Evolutionary conservation across 1,140 invertebrate genomes (phyloP).

Genomic region (Panagrolaimus sp.): DNA sequence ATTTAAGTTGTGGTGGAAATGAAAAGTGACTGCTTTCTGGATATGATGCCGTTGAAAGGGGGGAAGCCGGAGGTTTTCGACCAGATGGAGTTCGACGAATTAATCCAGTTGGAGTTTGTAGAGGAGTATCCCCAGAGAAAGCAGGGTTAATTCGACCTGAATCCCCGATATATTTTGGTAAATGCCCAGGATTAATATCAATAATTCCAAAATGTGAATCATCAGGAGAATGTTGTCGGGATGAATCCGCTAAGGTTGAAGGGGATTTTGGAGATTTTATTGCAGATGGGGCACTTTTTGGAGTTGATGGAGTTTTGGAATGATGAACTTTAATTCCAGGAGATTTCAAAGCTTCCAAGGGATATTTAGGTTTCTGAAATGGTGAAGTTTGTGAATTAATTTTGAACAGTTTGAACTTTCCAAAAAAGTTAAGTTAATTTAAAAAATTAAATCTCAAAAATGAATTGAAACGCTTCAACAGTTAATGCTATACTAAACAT

Average conservation of each 20-base stretch:
- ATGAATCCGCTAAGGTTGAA: neutral
- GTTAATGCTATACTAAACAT: too few relatives aligned
- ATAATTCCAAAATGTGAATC: conserved; percentile 12
- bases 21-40: neutral
- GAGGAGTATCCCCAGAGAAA: conserved; percentile 1
- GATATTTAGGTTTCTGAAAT: conserved; percentile 42
- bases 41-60: neutral
- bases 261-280: neutral
- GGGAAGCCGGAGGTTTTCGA: neutral
- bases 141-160: neutral
- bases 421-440: too few relatives aligned
- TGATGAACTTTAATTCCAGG: conserved; percentile 51
- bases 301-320: neutral
- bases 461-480: too few relatives aligned
- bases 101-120: neutral
- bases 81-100: neutral
- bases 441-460: too few relatives aligned
- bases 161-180: neutral
- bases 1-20: neutral
- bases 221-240: neutral
- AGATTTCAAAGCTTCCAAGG: conserved; percentile 40
- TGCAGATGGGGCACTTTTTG: too few relatives aligned
- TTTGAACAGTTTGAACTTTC: too few relatives aligned
- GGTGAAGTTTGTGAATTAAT: neutral
- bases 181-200: neutral